Percentiles rank a stretch among this genome's conserved stretches.
These are phyloP conservation scores for Argyresthia albistria DNA, from an alignment of 2,888 invertebrate genomes.

Conservation along the genomic window DNA sequence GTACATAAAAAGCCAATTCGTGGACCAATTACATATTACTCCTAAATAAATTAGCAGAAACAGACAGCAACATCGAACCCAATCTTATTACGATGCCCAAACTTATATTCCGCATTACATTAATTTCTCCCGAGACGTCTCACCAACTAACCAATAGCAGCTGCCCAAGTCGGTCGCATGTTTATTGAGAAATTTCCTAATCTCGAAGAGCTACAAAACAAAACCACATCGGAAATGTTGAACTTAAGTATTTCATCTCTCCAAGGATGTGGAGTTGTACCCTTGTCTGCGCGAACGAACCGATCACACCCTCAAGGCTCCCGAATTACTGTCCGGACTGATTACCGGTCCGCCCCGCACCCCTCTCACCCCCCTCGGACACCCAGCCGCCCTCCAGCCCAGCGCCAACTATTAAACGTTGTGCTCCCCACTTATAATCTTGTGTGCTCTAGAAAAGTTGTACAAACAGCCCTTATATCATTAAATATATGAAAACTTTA, in stretches of 20 bases:
- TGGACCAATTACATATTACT: slow-evolving; percentile 24
- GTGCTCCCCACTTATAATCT: slow-evolving; percentile 66
- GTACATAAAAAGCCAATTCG: too few relatives aligned
- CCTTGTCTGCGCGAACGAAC: slow-evolving; percentile 68
- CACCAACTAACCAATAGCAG: slow-evolving; percentile 58
- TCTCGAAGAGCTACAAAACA: slow-evolving; percentile 69
- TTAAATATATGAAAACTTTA: slow-evolving; percentile 60
- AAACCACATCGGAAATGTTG: slow-evolving; percentile 68
- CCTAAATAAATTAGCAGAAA: slow-evolving; percentile 43
- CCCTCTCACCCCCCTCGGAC: slow-evolving; percentile 12
- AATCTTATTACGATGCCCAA: slow-evolving; percentile 49
- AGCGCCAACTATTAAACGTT: slow-evolving; percentile 62
- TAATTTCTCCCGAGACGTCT: slow-evolving; percentile 67
- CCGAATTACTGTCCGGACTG: slow-evolving; percentile 68
- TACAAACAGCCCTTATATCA: slow-evolving; percentile 58
- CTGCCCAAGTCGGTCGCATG: slow-evolving; percentile 54
- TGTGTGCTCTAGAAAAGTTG: slow-evolving; percentile 56
- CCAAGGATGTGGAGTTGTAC: slow-evolving; percentile 59
- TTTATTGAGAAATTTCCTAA: slow-evolving; percentile 69
- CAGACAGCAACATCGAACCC: slow-evolving; percentile 50
- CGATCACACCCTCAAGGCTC: slow-evolving; percentile 69
- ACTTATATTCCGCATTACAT: slow-evolving; percentile 62
- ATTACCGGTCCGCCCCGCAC: slow-evolving; percentile 45
- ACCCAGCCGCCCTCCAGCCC: slow-evolving; percentile 30
- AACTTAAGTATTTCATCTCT: slow-evolving; percentile 70